A percentile compares a stretch with the other conserved stretches of the same genome.
Evolutionary conservation across 2,888 invertebrate species (phyloP).

Genomic region (Laspeyria flexula): DNA sequence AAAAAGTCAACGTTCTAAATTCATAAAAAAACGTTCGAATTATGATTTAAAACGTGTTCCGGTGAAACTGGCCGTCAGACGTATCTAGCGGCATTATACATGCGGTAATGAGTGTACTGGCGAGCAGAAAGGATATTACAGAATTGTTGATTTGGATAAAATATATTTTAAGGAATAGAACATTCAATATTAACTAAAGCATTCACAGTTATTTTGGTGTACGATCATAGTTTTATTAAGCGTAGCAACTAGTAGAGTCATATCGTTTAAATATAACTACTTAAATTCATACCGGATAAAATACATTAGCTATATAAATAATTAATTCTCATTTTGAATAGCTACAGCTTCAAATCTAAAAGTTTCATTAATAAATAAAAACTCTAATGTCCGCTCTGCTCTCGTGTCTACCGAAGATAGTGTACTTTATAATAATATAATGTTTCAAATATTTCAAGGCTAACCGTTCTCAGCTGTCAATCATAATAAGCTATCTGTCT

Average conservation of each 20-base stretch:
- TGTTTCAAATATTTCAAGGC: slow-evolving; percentile 87
- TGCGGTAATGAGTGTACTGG: slow-evolving; percentile 78
- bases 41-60: slow-evolving; percentile 86
- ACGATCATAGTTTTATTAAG: neutral
- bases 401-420: slow-evolving; percentile 77
- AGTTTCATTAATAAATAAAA: slow-evolving; percentile 37
- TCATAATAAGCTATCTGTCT: slow-evolving; percentile 84
- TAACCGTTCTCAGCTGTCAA: slow-evolving; percentile 87
- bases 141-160: neutral
- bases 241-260: neutral
- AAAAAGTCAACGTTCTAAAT: slow-evolving; percentile 82
- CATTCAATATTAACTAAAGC: neutral
- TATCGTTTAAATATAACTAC: neutral
- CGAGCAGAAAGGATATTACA: slow-evolving; percentile 62
- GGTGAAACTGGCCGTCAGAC: slow-evolving; percentile 84
- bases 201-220: neutral
- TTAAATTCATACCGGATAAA: slow-evolving; percentile 12
- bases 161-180: neutral
- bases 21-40: slow-evolving; percentile 80
- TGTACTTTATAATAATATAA: slow-evolving; percentile 86
- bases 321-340: slow-evolving; percentile 29
- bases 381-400: slow-evolving; percentile 67
- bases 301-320: slow-evolving; percentile 33
- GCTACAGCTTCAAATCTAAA: slow-evolving; percentile 30
- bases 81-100: slow-evolving; percentile 82